phyloP scores from a whole-genome alignment of 53 echinoderm and acorn worm species.

The Paracentrotus lividus region DNA sequence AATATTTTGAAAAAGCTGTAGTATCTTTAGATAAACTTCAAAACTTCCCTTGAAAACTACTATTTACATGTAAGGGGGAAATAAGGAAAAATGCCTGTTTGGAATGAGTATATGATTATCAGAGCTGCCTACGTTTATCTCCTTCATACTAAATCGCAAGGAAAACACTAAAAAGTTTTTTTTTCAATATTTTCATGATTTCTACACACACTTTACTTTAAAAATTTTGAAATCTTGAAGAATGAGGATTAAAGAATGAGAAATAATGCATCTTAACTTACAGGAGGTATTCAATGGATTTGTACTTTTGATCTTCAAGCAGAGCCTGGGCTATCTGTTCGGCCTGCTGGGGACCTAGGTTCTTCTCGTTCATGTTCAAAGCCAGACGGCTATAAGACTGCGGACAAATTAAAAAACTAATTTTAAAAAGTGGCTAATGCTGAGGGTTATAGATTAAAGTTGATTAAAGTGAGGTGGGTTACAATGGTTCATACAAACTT shows the following conservation, averaged over 20 bases:
- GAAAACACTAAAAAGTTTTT: background rate
- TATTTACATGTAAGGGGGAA: too few species aligned
- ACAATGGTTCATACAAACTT: background rate
- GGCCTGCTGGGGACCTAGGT: constrained; percentile 71
- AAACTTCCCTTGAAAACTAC: too few species aligned
- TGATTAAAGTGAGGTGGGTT: background rate
- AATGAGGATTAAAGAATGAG: too few species aligned
- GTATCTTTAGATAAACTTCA: too few species aligned
- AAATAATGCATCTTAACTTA: constrained; percentile 64
- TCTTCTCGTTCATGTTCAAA: constrained; percentile 78
- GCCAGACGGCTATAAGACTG: constrained; percentile 69
- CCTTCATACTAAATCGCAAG: background rate
- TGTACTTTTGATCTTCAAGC: constrained; percentile 75
- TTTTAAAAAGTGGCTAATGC: background rate
- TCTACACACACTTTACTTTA: too few species aligned
- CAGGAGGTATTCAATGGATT: constrained; percentile 81
- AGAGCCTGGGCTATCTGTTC: constrained; percentile 79
- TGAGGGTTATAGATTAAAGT: background rate
- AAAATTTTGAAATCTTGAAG: too few species aligned
- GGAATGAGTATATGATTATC: background rate
- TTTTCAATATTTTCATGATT: too few species aligned
- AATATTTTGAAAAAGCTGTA: too few species aligned
- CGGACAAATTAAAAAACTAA: constrained; percentile 34
- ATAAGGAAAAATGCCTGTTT: background rate
- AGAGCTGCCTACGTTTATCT: background rate